phyloP scores from a whole-genome alignment of 1,140 invertebrate species.

The Lepidurus packardi region DNA sequence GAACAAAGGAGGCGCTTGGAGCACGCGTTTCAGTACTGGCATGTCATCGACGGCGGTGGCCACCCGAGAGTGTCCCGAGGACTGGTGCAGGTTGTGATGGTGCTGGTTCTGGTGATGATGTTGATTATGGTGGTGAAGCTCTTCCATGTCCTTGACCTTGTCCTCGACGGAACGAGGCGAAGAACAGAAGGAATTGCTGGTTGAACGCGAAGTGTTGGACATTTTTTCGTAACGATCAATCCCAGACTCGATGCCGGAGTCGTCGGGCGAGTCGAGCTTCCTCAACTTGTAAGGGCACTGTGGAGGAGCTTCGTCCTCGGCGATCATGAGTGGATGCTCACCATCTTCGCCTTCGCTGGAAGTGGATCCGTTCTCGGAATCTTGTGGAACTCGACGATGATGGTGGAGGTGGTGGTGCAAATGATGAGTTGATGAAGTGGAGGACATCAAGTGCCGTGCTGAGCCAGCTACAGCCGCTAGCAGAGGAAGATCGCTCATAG shows the following conservation, averaged over 20 bases:
- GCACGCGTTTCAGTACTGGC: slow-evolving; percentile 83
- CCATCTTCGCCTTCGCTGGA: slow-evolving; percentile 58
- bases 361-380: slow-evolving; percentile 50
- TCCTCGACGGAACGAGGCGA: slow-evolving; percentile 67
- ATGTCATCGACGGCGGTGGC: slow-evolving; percentile 67
- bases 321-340: slow-evolving; percentile 24
- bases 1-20: slow-evolving; percentile 83
- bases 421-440: neutral
- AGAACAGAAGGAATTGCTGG: slow-evolving; percentile 42
- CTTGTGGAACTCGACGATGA: slow-evolving; percentile 62
- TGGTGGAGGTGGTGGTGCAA: slow-evolving; percentile 44
- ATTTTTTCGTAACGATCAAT: slow-evolving; percentile 61
- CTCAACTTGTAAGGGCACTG: slow-evolving; percentile 47
- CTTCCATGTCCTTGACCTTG: slow-evolving; percentile 49
- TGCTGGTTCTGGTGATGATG: slow-evolving; percentile 34
- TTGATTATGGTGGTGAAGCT: slow-evolving; percentile 51
- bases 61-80: neutral
- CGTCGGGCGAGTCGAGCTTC: slow-evolving; percentile 80
- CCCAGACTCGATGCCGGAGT: slow-evolving; percentile 88
- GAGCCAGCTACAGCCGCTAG: slow-evolving; percentile 35
- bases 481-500: slow-evolving; percentile 55
- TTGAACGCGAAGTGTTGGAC: slow-evolving; percentile 49
- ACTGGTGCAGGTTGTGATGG: slow-evolving; percentile 31
- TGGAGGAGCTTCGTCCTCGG: slow-evolving; percentile 25
- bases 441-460: slow-evolving; percentile 51